Percentiles rank a stretch among this genome's conserved stretches.
phyloP scores from a whole-genome alignment of 1,140 invertebrate species.

The Euura lappo region DNA sequence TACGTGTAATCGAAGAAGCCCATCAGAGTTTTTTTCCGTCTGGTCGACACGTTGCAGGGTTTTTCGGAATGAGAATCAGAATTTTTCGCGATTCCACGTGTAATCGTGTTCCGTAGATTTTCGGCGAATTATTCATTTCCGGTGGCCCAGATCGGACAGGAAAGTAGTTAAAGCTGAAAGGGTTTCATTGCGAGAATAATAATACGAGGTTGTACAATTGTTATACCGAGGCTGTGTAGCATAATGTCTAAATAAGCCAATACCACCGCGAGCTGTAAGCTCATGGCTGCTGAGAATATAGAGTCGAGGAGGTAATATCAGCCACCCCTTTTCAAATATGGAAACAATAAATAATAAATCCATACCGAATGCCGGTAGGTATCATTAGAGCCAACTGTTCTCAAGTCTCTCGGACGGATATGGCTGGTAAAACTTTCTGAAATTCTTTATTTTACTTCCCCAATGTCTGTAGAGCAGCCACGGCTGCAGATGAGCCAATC shows the following conservation, averaged over 20 bases:
- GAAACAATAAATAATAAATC: slow-evolving; percentile 1
- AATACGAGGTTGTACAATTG: no score
- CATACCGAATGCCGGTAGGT: background rate
- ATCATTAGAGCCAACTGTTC: slow-evolving; percentile 4
- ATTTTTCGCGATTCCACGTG: no score
- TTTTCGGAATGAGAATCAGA: background rate
- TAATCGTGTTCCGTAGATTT: no score
- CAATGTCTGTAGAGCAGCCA: no score
- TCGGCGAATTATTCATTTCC: background rate
- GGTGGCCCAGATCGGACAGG: background rate
- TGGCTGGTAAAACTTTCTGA: slow-evolving; percentile 1
- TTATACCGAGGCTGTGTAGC: background rate
- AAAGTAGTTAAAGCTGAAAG: slow-evolving; percentile 1
- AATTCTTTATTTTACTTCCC: background rate
- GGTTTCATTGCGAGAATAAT: slow-evolving; percentile 3
- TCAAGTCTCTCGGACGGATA: background rate
- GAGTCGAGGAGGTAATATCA: background rate
- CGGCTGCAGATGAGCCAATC: background rate
- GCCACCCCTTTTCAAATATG: background rate
- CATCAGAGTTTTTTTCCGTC: no score
- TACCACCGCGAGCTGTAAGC: background rate
- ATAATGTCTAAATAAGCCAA: slow-evolving; percentile 1
- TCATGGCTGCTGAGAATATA: background rate
- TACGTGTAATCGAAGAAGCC: no score
- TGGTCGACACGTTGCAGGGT: no score